Evolutionary conservation across 2,113 vertebrate genomes (phyloP).

Genomic region (Spheniscus mendiculus): DNA sequence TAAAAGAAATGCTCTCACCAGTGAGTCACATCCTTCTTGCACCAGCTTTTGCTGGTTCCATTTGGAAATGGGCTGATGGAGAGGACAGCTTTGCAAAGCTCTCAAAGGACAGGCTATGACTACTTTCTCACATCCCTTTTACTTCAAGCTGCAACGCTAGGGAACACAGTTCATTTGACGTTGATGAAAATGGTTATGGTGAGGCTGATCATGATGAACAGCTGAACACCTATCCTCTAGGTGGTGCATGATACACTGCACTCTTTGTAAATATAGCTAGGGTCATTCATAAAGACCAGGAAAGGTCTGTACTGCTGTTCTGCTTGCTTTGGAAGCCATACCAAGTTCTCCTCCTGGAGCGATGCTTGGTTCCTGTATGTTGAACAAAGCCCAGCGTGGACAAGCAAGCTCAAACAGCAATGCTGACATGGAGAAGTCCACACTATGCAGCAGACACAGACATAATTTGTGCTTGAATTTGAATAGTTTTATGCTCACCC

Average conservation of each 20-base stretch:
- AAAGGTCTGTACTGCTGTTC: background rate
- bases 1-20: background rate
- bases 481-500: background rate
- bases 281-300: background rate
- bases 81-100: background rate
- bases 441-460: background rate
- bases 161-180: background rate
- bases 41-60: background rate
- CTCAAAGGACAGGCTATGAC: background rate
- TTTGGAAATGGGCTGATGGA: background rate
- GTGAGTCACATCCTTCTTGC: background rate
- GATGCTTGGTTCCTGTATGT: fast-evolving
- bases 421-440: background rate
- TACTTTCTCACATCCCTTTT: background rate
- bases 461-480: background rate
- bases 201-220: background rate
- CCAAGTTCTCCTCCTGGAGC: background rate
- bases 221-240: background rate
- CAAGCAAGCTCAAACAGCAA: background rate
- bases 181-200: background rate
- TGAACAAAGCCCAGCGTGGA: background rate
- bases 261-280: background rate
- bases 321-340: fast-evolving
- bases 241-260: background rate
- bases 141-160: background rate